Evolutionary conservation across 1,140 invertebrate genomes (phyloP).

Genomic region (Zaprionus africanus): DNA sequence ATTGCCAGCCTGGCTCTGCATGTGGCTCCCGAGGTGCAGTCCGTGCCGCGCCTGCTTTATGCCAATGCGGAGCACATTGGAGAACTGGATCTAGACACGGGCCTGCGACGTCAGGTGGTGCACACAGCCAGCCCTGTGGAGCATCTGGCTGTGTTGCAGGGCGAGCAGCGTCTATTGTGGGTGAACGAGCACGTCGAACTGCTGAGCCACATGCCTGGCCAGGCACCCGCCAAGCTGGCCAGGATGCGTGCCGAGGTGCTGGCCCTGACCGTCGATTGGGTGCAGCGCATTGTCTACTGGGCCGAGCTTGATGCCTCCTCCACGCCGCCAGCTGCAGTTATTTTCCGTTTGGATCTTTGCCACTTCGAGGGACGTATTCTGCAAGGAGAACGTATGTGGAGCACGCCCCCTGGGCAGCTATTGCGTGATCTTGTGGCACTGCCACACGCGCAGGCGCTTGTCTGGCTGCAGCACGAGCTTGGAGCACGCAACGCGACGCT

Average conservation of each 20-base stretch:
- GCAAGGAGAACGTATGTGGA: constrained; percentile 56
- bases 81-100: constrained; percentile 90
- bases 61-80: constrained; percentile 89
- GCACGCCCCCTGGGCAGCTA: constrained; percentile 52
- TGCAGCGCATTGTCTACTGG: constrained; percentile 92
- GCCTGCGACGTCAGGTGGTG: constrained; percentile 79
- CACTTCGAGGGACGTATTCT: constrained; percentile 77
- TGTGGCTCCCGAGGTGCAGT: constrained; percentile 87
- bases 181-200: constrained; percentile 92
- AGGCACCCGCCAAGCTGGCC: constrained; percentile 87
- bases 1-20: constrained; percentile 48
- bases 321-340: constrained; percentile 59
- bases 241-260: constrained; percentile 87
- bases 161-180: constrained; percentile 92
- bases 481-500: constrained; percentile 29
- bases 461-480: constrained; percentile 74
- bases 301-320: constrained; percentile 86
- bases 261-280: constrained; percentile 92
- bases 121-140: constrained; percentile 85
- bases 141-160: constrained; percentile 87
- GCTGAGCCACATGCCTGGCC: constrained; percentile 86
- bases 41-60: constrained; percentile 91
- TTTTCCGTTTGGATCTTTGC: constrained; percentile 87
- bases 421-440: constrained; percentile 89
- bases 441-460: constrained; percentile 85